Evolutionary conservation across 23 tunicate genomes (phyloP), one percentile per base, ranked within the genome.

Genomic region (Ciona savignyi): DNA sequence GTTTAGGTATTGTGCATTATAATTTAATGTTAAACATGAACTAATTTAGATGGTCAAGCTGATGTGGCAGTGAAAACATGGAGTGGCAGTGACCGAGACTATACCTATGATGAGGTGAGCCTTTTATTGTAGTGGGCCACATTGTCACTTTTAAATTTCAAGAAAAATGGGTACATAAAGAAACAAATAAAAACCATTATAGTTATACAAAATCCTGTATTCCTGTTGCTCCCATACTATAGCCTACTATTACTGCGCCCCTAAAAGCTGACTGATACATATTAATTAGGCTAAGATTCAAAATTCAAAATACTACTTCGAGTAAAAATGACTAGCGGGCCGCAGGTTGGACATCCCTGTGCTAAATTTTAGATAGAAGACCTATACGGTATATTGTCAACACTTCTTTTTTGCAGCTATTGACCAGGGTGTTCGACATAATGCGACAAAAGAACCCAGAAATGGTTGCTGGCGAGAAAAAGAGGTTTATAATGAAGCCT

Each of bases 371-470:
- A 30, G 9, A 28, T 23, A 15, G 9, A 26, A 69, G 15, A n/a
- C 68, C 23, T 49, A 70, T 28, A n/a, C n/a, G n/a, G n/a, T n/a
- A n/a, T n/a, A n/a, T n/a, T n/a, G n/a, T n/a, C n/a, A n/a, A n/a
- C n/a, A n/a, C n/a, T n/a, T n/a, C 15, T 49, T 11, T 49, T 32
- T 71, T 81, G 4, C 72, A 94, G 95, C 79, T 94, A 22, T 33
- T 94, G 33, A 76, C 78, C 28, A 78, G 95, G 24, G 99, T 94
- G 31, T 94, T 87, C 49, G 86, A 79, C 25, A 94, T 94, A 6
- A 94, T 94, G 89, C 63, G 82, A 21, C 77, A 79, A 49, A 87
- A 87, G 72, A 94, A 94, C 67, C 99, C 99, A 4, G 86, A 82
- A 35, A 82, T 82, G 85, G 81, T 90, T 23, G 83, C 86, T 27